Base-by-base conservation (phyloP, 2,113 vertebrate genomes). In the Sylvilagus bachmani region DNA sequence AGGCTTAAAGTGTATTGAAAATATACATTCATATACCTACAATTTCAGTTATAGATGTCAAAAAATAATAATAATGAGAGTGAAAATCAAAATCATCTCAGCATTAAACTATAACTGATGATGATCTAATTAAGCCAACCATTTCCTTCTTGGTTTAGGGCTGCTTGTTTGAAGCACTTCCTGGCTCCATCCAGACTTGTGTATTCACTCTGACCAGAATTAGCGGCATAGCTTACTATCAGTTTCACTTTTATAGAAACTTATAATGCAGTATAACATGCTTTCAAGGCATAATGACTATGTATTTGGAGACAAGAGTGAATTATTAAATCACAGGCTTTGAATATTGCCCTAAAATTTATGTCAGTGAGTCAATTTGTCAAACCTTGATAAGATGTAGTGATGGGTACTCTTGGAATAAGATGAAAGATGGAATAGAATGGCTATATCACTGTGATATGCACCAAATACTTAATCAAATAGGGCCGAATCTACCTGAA, bases 191-290 rank as follows among this genome's bases (percentile, higher is more conserved):
- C 10, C 17, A 82, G 81, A 64, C 17, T 66, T 90, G 85, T 19
- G 33, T 66, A 49, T 78, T 85, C 67, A 24, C 75, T 91, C 55
- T 95, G 38, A 93, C 69, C 14, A 93, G 64, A 91, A 86, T 5
- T 74, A 27, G 44, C 88, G 49, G 29, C 22, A 74, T 49, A 4
- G 10, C 21, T 82, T 86, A 36, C 16, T 13, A 89, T 91, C 79
- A 31, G 84, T 93, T 93, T 21, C 38, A 94, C 80, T 81, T 91
- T 86, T 94, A 73, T 87, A 64, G n/a, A 90, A 93, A 97, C 84
- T 94, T 81, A 27, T 38, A 91, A 71, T 79, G 27, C 0, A 81
- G 22, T 81, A 73, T 61, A 89, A 53, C 17, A 78, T 84, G 71
- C 53, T 94, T 94, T 87, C 58, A 91, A 91, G 74, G 66, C 51